Base-by-base conservation (phyloP, 2,797 vertebrate species). In the Cyprinella venusta region DNA sequence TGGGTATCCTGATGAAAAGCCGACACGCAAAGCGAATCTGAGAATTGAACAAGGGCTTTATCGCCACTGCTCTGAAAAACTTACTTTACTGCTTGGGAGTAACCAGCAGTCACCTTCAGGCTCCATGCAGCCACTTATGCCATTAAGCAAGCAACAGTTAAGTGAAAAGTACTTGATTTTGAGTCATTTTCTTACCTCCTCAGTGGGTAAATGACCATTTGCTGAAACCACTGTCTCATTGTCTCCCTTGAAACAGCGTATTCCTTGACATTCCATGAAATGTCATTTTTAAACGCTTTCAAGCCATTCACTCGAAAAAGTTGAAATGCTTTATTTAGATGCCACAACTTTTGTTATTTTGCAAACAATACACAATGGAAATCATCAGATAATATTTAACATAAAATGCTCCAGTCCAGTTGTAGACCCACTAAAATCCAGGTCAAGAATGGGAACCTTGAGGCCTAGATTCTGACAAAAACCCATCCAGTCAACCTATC, bases 61-160 rank as follows among this genome's bases (percentile, higher is more conserved):
- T 79, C 36, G 1, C 21, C 48, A 40, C 77, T 68, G 64, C 63
- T 78, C 40, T 64, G 33, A 54, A n/a, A 80, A 56, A 69, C 65
- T 40, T 26, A 38, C 48, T 69, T n/a, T 54, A 74, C 2, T 2
- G 15, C 61, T 82, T 4, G 0, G 40, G 56, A 52, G 36, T 33
- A 71, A 64, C 56, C 54, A 72, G 56, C 68, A 72, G 68, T 71
- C 54, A 81, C 69, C 79, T 72, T 81, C 38, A 74, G 79, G 56
- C 69, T 33, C 54, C 30, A n/a, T 7, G 5, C 6, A 21, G 61
- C n/a, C 70, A 76, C 71, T 82, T 76, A 76, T 36, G 45, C 61
- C 70, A 67, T 76, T 82, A 42, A 52, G 26, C 26, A 72, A 67
- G 80, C 45, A 75, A 50, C 70, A 82, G 59, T 13, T 52, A 45